Base-by-base conservation (phyloP, 2,888 invertebrate species). In the Lasioglossum malachurum region DNA sequence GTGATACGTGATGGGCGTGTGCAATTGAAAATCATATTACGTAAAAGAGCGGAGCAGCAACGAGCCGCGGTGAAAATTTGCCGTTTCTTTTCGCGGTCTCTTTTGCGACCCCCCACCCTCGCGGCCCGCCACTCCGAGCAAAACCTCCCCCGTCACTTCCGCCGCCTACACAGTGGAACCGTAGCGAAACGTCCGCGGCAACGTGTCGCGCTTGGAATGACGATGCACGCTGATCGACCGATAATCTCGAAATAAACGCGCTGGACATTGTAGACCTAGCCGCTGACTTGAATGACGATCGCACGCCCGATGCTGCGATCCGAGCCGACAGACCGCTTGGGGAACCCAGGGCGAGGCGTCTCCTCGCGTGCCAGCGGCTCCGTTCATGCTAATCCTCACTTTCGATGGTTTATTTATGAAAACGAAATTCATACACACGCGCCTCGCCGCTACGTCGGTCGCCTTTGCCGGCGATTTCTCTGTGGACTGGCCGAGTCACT, bases 21-120 rank as follows among this genome's bases (percentile, higher is more conserved):
- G 91, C 93, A 93, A 94, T 94, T 93, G 92, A 93, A 93, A 93
- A 92, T 92, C 88, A 87, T 92, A 93, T 93, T 93, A 92, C 92
- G 93, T 92, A 93, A 93, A 92, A 86, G 88, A 88, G 84, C 86
- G 83, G 85, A 82, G 53, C 19, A 46, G 69, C 90, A 75, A 83
- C 88, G 87, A 85, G 86, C 73, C 83, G 79, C 64, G 72, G 91
- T 88, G 92, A 92, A 92, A 92, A 91, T 92, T 91, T 86, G 88
- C 88, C 86, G 82, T 87, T 91, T 91, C 89, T 91, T 90, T 90
- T 71, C 80, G 80, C 80, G 80, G 60, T 23, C 79, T 78, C 57
- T 57, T 57, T 57, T 75, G 67, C 87, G 78, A 83, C 78, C 86
- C 14, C 27, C 27, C n/a, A n/a, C n/a, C 14, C 14, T 27, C 60